A percentile compares a stretch with the other conserved stretches of the same genome.
Conservation (phyloP, 2,888 invertebrate species). For the Sisyra nigra region DNA sequence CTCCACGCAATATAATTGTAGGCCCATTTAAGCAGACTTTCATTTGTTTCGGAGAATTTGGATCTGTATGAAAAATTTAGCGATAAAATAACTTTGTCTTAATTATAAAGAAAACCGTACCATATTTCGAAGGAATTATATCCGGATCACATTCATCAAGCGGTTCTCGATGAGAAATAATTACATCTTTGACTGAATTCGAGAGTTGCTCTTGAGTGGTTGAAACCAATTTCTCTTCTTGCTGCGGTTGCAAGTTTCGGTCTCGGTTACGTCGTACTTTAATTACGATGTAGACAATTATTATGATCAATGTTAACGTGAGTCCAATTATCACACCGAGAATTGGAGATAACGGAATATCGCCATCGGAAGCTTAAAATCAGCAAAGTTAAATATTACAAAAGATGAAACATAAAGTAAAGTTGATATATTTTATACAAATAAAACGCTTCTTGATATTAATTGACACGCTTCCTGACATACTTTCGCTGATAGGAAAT, state of each 20-base stretch:
- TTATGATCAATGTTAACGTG: conserved; percentile 32
- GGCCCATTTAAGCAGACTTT: conserved; percentile 8
- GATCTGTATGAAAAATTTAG: conserved; percentile 4
- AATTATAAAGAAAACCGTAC: conserved; percentile 25
- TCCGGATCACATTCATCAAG: conserved; percentile 50
- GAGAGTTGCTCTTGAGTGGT: conserved; percentile 21
- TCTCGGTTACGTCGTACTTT: conserved; percentile 31
- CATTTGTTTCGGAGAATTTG: conserved; percentile 8
- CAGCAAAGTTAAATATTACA: too few species aligned
- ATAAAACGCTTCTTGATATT: too few species aligned
- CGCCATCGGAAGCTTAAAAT: conserved; percentile 35
- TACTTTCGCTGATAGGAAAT: too few species aligned
- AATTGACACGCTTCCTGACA: too few species aligned
- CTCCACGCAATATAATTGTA: conserved; percentile 6
- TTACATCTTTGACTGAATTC: conserved; percentile 1
- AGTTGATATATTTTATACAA: too few species aligned
- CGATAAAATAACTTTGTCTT: background rate
- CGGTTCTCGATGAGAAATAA: conserved; percentile 18
- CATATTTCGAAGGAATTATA: conserved; percentile 59
- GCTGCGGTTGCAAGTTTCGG: conserved; percentile 20
- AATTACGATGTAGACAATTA: conserved; percentile 32
- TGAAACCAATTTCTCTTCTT: conserved; percentile 18
- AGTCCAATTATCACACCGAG: conserved; percentile 37
- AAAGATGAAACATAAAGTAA: too few species aligned
- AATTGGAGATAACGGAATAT: conserved; percentile 35